Conservation (phyloP, 2,797 vertebrate species). For the Enteromius fasciolatus region DNA sequence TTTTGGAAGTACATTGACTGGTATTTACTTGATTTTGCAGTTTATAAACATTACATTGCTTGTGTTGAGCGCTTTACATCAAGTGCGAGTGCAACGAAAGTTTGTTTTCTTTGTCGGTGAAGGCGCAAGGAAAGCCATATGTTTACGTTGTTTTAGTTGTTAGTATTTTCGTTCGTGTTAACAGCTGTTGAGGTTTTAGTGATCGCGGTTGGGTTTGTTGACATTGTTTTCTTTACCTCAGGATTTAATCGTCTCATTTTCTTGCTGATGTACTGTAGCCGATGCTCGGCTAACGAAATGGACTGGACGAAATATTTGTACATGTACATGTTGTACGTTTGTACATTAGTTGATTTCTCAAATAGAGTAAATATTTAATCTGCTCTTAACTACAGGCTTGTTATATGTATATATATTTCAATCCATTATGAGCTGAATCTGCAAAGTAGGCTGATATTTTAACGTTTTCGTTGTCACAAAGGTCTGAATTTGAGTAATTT, state of each 20-base stretch:
- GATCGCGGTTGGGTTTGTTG: constrained; percentile 43
- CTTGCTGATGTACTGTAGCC: constrained; percentile 37
- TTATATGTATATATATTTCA: background rate
- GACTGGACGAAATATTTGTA: background rate
- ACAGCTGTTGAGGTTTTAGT: constrained; percentile 17
- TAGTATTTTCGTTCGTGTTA: constrained; percentile 41
- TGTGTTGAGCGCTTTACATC: background rate
- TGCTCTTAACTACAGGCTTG: constrained; percentile 3
- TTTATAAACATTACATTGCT: background rate
- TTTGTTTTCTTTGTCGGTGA: background rate
- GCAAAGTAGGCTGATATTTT: background rate
- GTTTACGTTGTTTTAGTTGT: constrained; percentile 33
- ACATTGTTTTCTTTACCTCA: constrained; percentile 49
- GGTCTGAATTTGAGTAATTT: constrained; percentile 33
- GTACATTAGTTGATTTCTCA: constrained; percentile 14
- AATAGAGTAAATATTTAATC: constrained; percentile 20
- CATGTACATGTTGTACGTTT: constrained; percentile 31
- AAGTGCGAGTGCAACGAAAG: constrained; percentile 14
- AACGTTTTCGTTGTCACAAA: constrained; percentile 26
- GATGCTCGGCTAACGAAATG: background rate
- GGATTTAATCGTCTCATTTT: constrained; percentile 37
- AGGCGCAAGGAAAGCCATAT: constrained; percentile 47
- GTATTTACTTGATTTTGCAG: constrained; percentile 10
- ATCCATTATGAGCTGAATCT: background rate
- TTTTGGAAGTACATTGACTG: background rate